Evolutionary conservation across 2,113 vertebrate genomes (phyloP).

Genomic region (Serinus canaria): DNA sequence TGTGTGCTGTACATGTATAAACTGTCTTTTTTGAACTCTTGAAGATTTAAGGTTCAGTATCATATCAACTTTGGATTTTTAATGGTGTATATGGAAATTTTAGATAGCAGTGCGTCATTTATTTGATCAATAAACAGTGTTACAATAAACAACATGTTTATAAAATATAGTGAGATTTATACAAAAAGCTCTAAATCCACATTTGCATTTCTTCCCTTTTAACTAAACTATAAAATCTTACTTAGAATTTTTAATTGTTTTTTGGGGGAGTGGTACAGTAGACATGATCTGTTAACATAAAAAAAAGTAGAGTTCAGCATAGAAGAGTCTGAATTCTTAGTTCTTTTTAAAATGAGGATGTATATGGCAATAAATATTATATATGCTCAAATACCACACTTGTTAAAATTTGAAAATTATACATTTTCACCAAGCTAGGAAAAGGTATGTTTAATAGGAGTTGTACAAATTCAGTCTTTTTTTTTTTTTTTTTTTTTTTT

Average conservation of each 20-base stretch:
- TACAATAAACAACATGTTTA: slow-evolving; percentile 77
- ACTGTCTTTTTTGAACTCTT: slow-evolving; percentile 78
- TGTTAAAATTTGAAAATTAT: slow-evolving; percentile 68
- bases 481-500: slow-evolving; percentile 66
- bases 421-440: slow-evolving; percentile 67
- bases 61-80: slow-evolving; percentile 83
- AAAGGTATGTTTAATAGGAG: slow-evolving; percentile 68
- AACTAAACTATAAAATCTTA: slow-evolving; percentile 73
- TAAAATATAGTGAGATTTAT: slow-evolving; percentile 80
- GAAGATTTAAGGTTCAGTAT: slow-evolving; percentile 80
- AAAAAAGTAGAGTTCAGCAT: slow-evolving; percentile 54
- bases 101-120: slow-evolving; percentile 79
- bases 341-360: slow-evolving; percentile 74
- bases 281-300: slow-evolving; percentile 52
- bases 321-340: slow-evolving; percentile 70
- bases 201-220: slow-evolving; percentile 81
- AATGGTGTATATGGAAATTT: slow-evolving; percentile 85
- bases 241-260: slow-evolving; percentile 77
- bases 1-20: slow-evolving; percentile 79
- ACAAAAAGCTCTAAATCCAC: slow-evolving; percentile 73
- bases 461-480: slow-evolving; percentile 68
- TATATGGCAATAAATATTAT: slow-evolving; percentile 66
- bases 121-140: slow-evolving; percentile 85
- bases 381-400: slow-evolving; percentile 66
- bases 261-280: slow-evolving; percentile 53